Percentiles rank a stretch among this genome's conserved stretches.
Evolutionary conservation across 2,113 vertebrate species (phyloP).

Genomic region (Peromyscus californicus): DNA sequence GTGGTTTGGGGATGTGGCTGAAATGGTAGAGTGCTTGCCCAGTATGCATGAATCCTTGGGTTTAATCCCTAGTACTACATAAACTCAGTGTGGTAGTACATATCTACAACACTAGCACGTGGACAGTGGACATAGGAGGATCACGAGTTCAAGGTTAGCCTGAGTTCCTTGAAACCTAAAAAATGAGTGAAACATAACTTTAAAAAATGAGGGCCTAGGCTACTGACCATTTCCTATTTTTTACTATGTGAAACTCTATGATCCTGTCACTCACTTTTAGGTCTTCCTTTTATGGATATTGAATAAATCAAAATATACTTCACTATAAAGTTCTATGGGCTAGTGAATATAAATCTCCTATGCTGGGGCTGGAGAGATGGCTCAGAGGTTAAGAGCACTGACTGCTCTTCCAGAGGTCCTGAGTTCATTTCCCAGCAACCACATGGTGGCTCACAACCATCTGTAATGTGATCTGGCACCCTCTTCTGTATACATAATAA

Average conservation of each 20-base stretch:
- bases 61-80: not conserved
- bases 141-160: not conserved
- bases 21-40: not conserved
- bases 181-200: not conserved
- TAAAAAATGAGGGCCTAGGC: not conserved
- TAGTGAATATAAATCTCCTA: not conserved
- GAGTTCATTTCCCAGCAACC: too few relatives aligned
- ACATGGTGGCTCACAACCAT: too few relatives aligned
- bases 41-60: not conserved
- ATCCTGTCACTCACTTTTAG: not conserved
- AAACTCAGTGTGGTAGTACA: too few relatives aligned
- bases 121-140: not conserved
- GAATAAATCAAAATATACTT: constrained; percentile 31
- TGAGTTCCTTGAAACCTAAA: too few relatives aligned
- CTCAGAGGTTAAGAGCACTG: too few relatives aligned
- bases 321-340: not conserved
- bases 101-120: too few relatives aligned
- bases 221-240: not conserved
- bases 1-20: not conserved
- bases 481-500: too few relatives aligned
- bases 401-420: too few relatives aligned
- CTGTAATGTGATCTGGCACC: too few relatives aligned
- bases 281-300: constrained; percentile 5
- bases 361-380: too few relatives aligned
- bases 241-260: not conserved